Conservation (phyloP, 2,888 invertebrate species). For the Anoplius nigerrimus region DNA sequence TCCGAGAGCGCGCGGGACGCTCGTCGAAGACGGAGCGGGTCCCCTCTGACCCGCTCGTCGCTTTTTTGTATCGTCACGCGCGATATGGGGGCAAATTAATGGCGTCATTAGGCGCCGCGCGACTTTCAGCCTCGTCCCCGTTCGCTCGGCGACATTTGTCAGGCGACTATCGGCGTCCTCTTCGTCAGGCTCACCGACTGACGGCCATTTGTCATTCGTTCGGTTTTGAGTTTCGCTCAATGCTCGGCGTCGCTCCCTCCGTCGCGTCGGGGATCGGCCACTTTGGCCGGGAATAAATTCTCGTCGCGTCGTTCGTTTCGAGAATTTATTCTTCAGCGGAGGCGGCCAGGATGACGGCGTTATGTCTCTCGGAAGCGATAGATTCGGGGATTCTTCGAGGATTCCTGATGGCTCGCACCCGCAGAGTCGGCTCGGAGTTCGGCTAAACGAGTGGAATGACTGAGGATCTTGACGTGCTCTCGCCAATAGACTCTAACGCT, state of each 20-base stretch:
- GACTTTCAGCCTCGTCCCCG: conserved; percentile 59
- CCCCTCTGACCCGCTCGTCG: conserved; percentile 40
- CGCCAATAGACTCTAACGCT: too few relatives aligned
- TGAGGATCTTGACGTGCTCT: too few relatives aligned
- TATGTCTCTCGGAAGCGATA: too few relatives aligned
- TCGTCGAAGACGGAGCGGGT: conserved; percentile 33
- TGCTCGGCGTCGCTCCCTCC: background rate
- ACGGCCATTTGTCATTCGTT: conserved; percentile 53
- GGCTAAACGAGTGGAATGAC: too few relatives aligned
- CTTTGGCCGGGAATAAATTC: background rate
- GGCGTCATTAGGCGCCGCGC: conserved; percentile 73
- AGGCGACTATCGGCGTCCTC: conserved; percentile 59
- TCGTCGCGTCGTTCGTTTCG: conserved; percentile 6
- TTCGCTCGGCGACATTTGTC: conserved; percentile 72
- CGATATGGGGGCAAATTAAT: conserved; percentile 75
- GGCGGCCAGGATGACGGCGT: background rate
- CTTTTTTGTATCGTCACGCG: conserved; percentile 73
- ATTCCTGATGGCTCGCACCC: too few relatives aligned
- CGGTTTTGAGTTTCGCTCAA: background rate
- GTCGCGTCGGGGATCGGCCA: conserved; percentile 5
- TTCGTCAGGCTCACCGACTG: conserved; percentile 72
- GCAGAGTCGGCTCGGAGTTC: too few relatives aligned
- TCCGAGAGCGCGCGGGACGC: conserved; percentile 33
- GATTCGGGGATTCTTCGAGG: too few relatives aligned
- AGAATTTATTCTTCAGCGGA: background rate